Evolutionary conservation across 2,797 vertebrate species (phyloP).

Genomic region (Anguilla obscura): DNA sequence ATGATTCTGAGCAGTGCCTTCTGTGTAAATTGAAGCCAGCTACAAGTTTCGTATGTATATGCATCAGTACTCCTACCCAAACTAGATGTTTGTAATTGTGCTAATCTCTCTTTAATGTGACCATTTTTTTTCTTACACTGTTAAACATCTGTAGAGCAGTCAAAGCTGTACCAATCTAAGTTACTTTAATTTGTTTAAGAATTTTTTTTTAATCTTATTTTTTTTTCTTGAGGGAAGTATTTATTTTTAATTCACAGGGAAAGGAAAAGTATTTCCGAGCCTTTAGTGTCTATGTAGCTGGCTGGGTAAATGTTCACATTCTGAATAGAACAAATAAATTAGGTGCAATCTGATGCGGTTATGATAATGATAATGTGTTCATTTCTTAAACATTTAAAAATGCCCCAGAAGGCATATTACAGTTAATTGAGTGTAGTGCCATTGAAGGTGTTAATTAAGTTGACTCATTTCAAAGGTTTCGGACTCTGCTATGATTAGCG

Average conservation of each 20-base stretch:
- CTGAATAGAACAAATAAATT: conserved; percentile 74
- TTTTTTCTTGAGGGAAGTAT: background rate
- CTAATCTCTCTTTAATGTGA: background rate
- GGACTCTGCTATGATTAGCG: conserved; percentile 62
- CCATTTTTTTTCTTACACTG: background rate
- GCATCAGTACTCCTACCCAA: conserved; percentile 52
- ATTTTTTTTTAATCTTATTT: background rate
- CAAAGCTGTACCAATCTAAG: background rate
- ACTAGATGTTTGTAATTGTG: conserved; percentile 31
- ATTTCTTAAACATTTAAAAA: conserved; percentile 74
- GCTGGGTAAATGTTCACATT: conserved; percentile 59
- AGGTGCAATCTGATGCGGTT: conserved; percentile 56
- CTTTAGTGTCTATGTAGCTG: conserved; percentile 51
- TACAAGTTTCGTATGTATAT: conserved; percentile 49
- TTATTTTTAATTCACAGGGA: background rate
- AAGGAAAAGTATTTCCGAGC: background rate
- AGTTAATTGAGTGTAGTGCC: conserved; percentile 71
- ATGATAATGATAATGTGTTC: conserved; percentile 65
- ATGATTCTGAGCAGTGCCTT: background rate
- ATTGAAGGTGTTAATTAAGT: conserved; percentile 72
- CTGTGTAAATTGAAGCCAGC: conserved; percentile 56
- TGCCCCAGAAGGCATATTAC: conserved; percentile 67
- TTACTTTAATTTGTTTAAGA: background rate
- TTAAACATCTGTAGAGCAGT: background rate
- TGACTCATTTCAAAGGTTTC: conserved; percentile 69